Evolutionary conservation across 2,113 vertebrate genomes (phyloP), one percentile per base, ranked within the genome.

Genomic region (Polypterus senegalus): DNA sequence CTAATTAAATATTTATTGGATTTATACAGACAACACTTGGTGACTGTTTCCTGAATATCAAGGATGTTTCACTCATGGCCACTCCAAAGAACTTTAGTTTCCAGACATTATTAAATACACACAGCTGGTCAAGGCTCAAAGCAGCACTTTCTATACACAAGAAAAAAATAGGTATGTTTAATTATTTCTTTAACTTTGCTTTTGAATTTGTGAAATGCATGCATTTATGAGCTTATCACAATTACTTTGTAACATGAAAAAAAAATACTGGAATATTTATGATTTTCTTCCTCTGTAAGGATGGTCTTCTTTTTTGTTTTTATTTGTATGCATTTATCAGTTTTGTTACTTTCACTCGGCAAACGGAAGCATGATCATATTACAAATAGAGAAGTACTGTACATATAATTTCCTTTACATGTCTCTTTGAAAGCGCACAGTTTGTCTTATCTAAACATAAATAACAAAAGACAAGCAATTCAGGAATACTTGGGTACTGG

Each of bases 91-190:
- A 9, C 6, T 67, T 59, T 52, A 58, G 11, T 3, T 62, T 78
- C 56, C 77, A 77, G 65, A 57, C 81, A 7, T 78, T 79, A 0
- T 76, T 74, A 4, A 69, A 53, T 43, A 84, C 79, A 0, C 76
- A 79, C 49, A 81, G 70, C 61, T 88, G 86, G 86, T 81, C 81
- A 49, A 74, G 82, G 4, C 76, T 88, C 45, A 88, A 88, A 70
- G 82, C 84, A 0, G 73, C 79, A 3, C 75, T 86, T 43, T 85
- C 81, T 3, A 64, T 88, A 48, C 83, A 88, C 65, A 83, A 82
- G 67, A 88, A 79, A 70, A 75, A 63, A 47, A 76, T 45, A 6
- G 75, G 74, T 84, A 68, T 55, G 6, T 51, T 8, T 9, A 1
- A 7, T 45, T 49, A 47, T 54, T 11, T 49, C 27, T 27, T 58